Base-by-base conservation (phyloP, 2,797 vertebrate species). In the Hydrocynus forskahlii region DNA sequence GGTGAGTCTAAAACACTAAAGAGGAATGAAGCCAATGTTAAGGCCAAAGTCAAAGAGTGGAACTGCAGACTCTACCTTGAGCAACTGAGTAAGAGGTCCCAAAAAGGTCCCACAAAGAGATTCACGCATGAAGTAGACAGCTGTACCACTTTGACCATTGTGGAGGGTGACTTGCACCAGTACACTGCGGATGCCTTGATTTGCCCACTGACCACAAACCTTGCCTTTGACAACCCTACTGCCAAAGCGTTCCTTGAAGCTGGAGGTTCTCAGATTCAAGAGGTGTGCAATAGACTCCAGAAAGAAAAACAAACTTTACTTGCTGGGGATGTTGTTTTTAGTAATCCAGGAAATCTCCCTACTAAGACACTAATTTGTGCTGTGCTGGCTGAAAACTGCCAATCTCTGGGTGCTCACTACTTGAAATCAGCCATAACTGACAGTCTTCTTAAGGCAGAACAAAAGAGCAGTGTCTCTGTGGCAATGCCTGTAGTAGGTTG, bases 1-100 rank as follows among this genome's bases (percentile, higher is more conserved):
- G 89, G 89, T n/a, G 84, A 91, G 71, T 82, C 86, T 12, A 87
- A 83, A 50, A 82, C 83, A 29, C 80, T 91, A 23, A 63, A 87
- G n/a, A 88, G 88, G 50, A 83, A 87, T 59, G 13, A 76, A 40
- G 79, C 45, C 52, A 29, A 76, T 0, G 14, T 89, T 13, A 79
- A 85, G 48, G 77, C 72, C 2, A 79, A 80, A 68, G 88, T 82
- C 3, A 86, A 81, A 62, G 63, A 40, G 13, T 71, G 78, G 40
- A 45, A 52, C 0, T 91, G 88, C 60, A 73, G 69, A 16, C 75
- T 91, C 35, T 59, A 66, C 45, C 68, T 89, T 23, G 35, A 76
- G 10, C 14, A 76, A 43, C 21, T 19, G 5, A 43, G 21, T 2
- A 50, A 60, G 35, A 35, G 35, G 2, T 35, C 35, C 35, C 35